Evolutionary conservation across 2,888 invertebrate genomes (phyloP), one percentile per base, ranked within the genome.

Genomic region (Caenorhabditis wallacei): DNA sequence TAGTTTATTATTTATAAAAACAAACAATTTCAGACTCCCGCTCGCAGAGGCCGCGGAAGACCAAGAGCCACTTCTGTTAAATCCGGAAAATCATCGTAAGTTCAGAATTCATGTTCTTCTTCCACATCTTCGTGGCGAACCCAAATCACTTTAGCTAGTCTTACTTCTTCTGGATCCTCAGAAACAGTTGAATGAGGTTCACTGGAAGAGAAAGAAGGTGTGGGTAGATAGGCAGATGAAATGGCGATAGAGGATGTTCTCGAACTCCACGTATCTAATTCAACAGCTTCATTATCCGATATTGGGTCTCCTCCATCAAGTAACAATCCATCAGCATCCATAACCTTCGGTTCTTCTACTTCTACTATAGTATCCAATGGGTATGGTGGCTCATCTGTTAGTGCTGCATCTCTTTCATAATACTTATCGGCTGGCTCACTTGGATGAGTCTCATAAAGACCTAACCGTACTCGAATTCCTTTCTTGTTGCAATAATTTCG

Each of bases 361-460:
- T 75, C 75, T 4, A 68, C 11, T 10, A 74, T 81, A 0, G 80
- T 81, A 5, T 75, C 75, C 11, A 81, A 11, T 24, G 81, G 69
- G 20, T 64, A 71, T 18, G 61, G 59, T 16, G 54, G 78, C 13
- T 75, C 66, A 16, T 81, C 74, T 16, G 46, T 43, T n/a, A 61
- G 3, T 20, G 75, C 76, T 0, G 76, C 76, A 22, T 76, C 76
- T 54, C 76, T 51, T 22, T 76, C 76, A 43, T 82, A 82, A n/a
- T 66, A 63, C 35, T 74, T 82, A 13, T 79, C 79, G 24, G 61
- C 63, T 26, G 78, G 74, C 46, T 79, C 82, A 18, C 35, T 79
- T 8, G 26, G 63, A 57, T 79, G 69, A 10, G 79, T 82, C 26
- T 48, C 40, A 46, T 64, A 79, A 0, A 82, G 64, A 1, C 82